These are phyloP conservation scores for Sturmia bella DNA, from an alignment of 2,888 invertebrate genomes.

Conservation along the genomic window DNA sequence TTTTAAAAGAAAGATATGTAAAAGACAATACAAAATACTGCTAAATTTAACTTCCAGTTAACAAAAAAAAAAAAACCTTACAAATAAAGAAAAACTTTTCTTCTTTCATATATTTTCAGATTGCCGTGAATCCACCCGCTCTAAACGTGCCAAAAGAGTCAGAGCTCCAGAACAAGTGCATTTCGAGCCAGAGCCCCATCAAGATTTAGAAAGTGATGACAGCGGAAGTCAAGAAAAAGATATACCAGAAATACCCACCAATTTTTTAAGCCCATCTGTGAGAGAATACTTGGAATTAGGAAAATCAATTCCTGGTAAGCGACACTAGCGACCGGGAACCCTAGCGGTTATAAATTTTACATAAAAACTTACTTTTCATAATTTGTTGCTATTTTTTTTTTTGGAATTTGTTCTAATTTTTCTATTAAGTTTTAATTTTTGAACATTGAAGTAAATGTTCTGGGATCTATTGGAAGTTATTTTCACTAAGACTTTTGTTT, in stretches of 20 bases:
- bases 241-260: constrained; percentile 85
- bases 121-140: constrained; percentile 84
- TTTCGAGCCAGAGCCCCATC: constrained; percentile 82
- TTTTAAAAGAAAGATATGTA: too few species aligned
- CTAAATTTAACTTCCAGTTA: too few species aligned
- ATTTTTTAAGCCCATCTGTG: constrained; percentile 92
- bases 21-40: too few species aligned
- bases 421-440: too few species aligned
- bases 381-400: not conserved
- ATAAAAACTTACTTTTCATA: not conserved
- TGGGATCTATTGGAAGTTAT: too few species aligned
- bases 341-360: too few species aligned
- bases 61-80: too few species aligned
- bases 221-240: constrained; percentile 80
- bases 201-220: constrained; percentile 81
- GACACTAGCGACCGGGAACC: not conserved
- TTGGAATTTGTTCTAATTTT: too few species aligned
- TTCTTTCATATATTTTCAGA: constrained; percentile 81
- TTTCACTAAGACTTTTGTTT: too few species aligned
- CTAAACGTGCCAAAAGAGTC: constrained; percentile 85
- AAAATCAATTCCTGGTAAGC: constrained; percentile 93
- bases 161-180: constrained; percentile 83
- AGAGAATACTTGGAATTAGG: constrained; percentile 93
- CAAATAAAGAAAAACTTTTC: too few species aligned
- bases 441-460: too few species aligned